Percentiles rank a stretch among this genome's conserved stretches.
phyloP scores from a whole-genome alignment of 1,140 invertebrate species.

The Drosophila dunni region DNA sequence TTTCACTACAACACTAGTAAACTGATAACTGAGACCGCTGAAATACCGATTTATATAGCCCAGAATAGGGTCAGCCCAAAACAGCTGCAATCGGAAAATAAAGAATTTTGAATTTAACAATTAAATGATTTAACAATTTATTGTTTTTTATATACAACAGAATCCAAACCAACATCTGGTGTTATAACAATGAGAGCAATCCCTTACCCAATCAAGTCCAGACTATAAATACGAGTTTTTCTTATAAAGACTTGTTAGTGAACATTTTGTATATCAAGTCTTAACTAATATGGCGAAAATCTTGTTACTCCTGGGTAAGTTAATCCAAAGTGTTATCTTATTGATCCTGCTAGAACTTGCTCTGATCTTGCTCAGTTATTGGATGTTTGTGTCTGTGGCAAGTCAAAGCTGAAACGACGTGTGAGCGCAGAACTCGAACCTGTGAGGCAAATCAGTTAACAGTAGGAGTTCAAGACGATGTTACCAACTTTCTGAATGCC shows the following conservation, averaged over 20 bases:
- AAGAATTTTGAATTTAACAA: no score
- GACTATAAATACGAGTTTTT: conserved; percentile 33
- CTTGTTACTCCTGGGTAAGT: conserved; percentile 55
- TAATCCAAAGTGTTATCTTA: neutral
- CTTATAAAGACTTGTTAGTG: neutral
- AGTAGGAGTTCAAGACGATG: conserved; percentile 41
- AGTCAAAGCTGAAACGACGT: conserved; percentile 27
- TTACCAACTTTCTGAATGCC: conserved; percentile 37
- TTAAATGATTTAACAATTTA: no score
- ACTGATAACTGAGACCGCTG: conserved; percentile 12
- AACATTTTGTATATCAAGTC: neutral
- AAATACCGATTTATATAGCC: conserved; percentile 24
- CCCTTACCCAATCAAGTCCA: conserved; percentile 2
- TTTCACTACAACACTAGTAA: neutral
- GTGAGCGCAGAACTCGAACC: neutral
- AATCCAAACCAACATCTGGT: neutral
- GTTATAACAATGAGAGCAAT: neutral
- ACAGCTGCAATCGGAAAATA: neutral
- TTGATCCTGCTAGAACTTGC: neutral
- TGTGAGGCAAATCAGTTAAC: conserved; percentile 23
- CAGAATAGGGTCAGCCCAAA: neutral
- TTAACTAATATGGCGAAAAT: conserved; percentile 53
- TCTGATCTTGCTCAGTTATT: conserved; percentile 29
- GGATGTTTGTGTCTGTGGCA: conserved; percentile 43
- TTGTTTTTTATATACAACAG: no score